These are phyloP conservation scores for Ophioninae sp. DNA, from an alignment of 2,888 invertebrate genomes.

Conservation along the genomic window DNA sequence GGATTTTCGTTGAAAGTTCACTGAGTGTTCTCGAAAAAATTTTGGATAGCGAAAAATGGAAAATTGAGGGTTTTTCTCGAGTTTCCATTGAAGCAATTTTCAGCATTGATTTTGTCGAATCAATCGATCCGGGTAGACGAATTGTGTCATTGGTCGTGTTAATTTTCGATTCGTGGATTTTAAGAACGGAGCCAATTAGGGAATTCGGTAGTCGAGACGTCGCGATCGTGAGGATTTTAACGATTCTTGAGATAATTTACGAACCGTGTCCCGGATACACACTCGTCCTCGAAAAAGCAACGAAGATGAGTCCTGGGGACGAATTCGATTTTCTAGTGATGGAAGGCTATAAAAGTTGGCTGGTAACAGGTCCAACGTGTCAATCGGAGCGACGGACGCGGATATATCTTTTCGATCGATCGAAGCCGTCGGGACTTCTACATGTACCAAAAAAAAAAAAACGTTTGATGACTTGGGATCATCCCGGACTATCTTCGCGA, in stretches of 20 bases:
- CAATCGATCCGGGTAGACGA: background rate
- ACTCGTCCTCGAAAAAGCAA: constrained; percentile 54
- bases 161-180: background rate
- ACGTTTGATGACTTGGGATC: background rate
- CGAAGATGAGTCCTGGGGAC: constrained; percentile 46
- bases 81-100: no score
- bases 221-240: background rate
- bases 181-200: constrained; percentile 10
- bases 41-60: background rate
- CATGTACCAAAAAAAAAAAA: constrained; percentile 39
- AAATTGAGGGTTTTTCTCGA: no score
- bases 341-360: constrained; percentile 57
- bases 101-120: background rate
- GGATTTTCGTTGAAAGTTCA: background rate
- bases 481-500: constrained; percentile 5
- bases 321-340: constrained; percentile 50
- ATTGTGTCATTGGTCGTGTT: constrained; percentile 17
- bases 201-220: constrained; percentile 14
- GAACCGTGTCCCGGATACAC: constrained; percentile 21
- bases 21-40: background rate
- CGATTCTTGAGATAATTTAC: constrained; percentile 28
- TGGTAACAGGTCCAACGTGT: constrained; percentile 61
- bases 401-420: constrained; percentile 60
- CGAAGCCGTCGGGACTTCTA: constrained; percentile 57
- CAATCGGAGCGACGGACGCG: constrained; percentile 63